Evolutionary conservation across 2,888 invertebrate genomes (phyloP).

Genomic region (Xestia sexstrigata): DNA sequence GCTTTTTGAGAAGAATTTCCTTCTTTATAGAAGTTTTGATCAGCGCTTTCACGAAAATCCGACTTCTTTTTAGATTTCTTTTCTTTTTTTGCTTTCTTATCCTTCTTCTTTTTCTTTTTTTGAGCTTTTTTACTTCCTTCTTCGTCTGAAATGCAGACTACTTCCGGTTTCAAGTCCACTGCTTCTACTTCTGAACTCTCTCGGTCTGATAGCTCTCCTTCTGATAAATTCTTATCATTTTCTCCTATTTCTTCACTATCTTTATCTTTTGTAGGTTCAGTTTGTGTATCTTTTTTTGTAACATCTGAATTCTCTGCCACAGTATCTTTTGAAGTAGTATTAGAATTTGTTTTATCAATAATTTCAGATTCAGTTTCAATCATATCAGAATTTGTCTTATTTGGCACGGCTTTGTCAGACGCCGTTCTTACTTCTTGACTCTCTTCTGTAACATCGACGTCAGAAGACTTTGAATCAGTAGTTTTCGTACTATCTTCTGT

Average conservation of each 20-base stretch:
- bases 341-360: background rate
- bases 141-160: slow-evolving; percentile 89
- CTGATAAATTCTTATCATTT: slow-evolving; percentile 73
- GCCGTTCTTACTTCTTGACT: background rate
- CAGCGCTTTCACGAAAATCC: slow-evolving; percentile 82
- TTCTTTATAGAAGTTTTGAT: slow-evolving; percentile 82
- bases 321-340: slow-evolving; percentile 15
- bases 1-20: slow-evolving; percentile 1
- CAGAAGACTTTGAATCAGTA: background rate
- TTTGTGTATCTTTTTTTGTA: background rate
- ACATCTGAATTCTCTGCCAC: background rate
- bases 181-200: slow-evolving; percentile 83
- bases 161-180: slow-evolving; percentile 82
- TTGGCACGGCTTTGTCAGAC: background rate
- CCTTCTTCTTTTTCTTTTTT: slow-evolving; percentile 85
- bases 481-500: slow-evolving; percentile 12
- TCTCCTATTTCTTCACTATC: slow-evolving; percentile 32
- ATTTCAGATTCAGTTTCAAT: background rate
- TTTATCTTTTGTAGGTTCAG: slow-evolving; percentile 22
- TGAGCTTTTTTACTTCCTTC: slow-evolving; percentile 77
- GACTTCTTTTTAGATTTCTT: slow-evolving; percentile 78
- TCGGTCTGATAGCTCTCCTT: slow-evolving; percentile 81
- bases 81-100: slow-evolving; percentile 76
- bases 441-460: background rate
- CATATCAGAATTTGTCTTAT: background rate